phyloP scores from a whole-genome alignment of 1,140 invertebrate genomes.

The Olivierus martensii region DNA sequence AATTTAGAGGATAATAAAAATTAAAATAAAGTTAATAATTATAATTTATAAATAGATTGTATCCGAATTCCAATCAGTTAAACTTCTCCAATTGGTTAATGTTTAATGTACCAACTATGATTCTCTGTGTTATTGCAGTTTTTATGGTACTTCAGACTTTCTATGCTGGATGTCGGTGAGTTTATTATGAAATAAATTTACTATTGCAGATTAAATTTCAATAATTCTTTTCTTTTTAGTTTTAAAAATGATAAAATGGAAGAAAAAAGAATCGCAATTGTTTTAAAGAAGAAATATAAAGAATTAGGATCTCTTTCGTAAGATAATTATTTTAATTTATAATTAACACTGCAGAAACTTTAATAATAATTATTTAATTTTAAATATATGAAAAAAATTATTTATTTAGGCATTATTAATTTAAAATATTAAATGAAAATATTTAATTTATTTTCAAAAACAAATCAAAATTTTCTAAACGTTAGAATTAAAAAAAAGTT shows the following conservation, averaged over 20 bases:
- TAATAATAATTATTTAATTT: too few relatives aligned
- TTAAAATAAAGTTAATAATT: neutral
- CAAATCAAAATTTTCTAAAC: too few relatives aligned
- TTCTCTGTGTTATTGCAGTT: conserved; percentile 41
- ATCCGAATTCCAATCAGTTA: conserved; percentile 22
- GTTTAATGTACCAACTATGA: conserved; percentile 47
- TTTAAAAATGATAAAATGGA: neutral
- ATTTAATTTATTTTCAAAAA: too few relatives aligned
- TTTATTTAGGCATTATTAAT: too few relatives aligned
- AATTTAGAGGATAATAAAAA: neutral
- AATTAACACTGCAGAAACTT: too few relatives aligned
- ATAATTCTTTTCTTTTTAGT: too few relatives aligned
- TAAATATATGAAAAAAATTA: too few relatives aligned
- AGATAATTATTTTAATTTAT: neutral
- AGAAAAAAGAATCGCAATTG: conserved; percentile 15
- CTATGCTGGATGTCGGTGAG: neutral
- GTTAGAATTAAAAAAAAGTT: too few relatives aligned
- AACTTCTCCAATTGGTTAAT: conserved; percentile 63
- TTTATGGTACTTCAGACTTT: neutral
- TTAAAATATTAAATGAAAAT: too few relatives aligned
- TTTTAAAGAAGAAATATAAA: conserved; percentile 52
- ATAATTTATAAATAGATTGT: neutral
- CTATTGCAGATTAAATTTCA: too few relatives aligned
- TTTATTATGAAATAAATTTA: neutral
- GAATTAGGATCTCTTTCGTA: conserved; percentile 55